Conservation (phyloP, 2,888 invertebrate genomes). For the Pristionchus japonicus region DNA sequence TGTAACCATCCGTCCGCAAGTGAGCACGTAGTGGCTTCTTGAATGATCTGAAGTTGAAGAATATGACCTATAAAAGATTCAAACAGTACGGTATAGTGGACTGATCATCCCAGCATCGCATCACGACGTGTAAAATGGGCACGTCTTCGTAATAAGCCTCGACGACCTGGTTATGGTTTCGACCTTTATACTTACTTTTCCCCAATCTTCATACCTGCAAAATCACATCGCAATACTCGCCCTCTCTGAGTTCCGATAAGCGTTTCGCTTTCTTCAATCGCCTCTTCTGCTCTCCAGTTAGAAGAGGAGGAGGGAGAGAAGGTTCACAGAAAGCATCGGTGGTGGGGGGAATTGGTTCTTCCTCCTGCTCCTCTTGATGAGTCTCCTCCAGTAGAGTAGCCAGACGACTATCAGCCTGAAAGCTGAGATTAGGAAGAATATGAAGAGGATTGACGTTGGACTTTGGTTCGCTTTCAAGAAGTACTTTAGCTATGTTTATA, state of each 20-base stretch:
- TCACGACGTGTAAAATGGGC: neutral
- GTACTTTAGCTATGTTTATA: too few species aligned
- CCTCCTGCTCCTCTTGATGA: neutral
- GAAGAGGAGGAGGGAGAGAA: neutral
- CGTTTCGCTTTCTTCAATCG: neutral
- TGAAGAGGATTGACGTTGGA: neutral
- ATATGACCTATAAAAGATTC: neutral
- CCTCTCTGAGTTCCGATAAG: neutral
- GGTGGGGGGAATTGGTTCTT: neutral
- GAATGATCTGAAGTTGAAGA: neutral
- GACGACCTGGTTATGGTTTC: neutral
- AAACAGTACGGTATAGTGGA: neutral
- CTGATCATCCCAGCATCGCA: constrained; percentile 10
- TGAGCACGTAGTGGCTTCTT: neutral
- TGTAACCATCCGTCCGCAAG: neutral
- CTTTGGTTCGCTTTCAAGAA: too few species aligned
- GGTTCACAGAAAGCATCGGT: neutral
- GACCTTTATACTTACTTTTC: neutral
- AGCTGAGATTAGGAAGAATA: too few species aligned
- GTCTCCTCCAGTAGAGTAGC: neutral
- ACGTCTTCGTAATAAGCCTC: neutral
- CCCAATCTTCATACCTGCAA: neutral
- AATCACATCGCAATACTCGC: neutral
- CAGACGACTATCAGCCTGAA: neutral
- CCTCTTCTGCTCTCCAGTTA: neutral